Evolutionary conservation across 2,888 invertebrate species (phyloP).

Genomic region (Hyposoter didymator): DNA sequence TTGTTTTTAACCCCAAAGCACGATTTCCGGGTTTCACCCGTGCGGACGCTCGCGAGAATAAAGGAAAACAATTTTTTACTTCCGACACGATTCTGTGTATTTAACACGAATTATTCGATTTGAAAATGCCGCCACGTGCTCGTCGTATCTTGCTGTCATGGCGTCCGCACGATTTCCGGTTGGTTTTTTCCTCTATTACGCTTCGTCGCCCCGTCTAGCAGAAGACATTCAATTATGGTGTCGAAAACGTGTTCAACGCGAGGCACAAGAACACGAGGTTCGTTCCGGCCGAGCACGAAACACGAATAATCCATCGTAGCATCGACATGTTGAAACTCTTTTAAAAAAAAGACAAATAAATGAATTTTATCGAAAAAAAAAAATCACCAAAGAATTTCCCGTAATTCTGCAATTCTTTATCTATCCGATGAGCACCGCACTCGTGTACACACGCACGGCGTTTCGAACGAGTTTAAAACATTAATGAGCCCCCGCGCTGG

Average conservation of each 20-base stretch:
- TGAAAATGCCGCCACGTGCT: conserved; percentile 41
- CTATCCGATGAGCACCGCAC: background rate
- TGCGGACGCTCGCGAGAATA: background rate
- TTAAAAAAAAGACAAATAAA: background rate
- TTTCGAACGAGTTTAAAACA: conserved; percentile 21
- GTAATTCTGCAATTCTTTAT: background rate
- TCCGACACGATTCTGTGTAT: background rate
- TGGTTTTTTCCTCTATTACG: conserved; percentile 20
- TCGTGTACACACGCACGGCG: background rate
- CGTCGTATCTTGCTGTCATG: conserved; percentile 19
- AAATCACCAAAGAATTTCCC: background rate
- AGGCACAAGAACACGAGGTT: conserved; percentile 19
- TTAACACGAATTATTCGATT: background rate
- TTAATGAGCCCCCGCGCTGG: conserved; percentile 31
- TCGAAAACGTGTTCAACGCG: background rate
- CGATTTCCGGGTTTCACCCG: background rate
- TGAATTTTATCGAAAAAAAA: background rate
- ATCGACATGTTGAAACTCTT: background rate
- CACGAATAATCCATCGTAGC: too few species aligned
- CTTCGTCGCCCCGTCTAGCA: conserved; percentile 39
- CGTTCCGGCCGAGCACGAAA: conserved; percentile 9
- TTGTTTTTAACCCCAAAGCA: background rate
- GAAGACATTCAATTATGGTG: conserved; percentile 44
- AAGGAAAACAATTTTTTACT: background rate
- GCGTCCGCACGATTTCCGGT: conserved; percentile 45